Evolutionary conservation across 2,797 vertebrate genomes (phyloP), one percentile per base, ranked within the genome.

Genomic region (Sebastes matsubarae): DNA sequence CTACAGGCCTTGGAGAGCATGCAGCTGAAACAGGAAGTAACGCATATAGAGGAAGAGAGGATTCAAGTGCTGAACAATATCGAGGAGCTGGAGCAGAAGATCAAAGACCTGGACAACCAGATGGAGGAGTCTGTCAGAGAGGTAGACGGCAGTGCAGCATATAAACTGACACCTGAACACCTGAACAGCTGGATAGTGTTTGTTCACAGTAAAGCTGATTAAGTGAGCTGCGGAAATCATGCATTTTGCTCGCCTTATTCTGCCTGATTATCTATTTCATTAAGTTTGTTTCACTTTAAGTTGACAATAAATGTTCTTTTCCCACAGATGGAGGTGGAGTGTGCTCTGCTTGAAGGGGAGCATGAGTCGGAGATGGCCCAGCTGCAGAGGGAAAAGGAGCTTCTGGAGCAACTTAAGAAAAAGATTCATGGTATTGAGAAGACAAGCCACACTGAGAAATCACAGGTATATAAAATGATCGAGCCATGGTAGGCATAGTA

Each of bases 31-130:
- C 96, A 97, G 92, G 97, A 99, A 92, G 94, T 99, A 65, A 95
- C 93, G 12, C 96, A 91, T 0, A 96, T 99, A 82, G 98, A 99
- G 84, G 97, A 98, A 77, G 95, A 98, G 80, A 96, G 97, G 83
- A 96, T 99, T 79, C 93, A 96, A 75, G 97, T 97, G 68, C 89
- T 99, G 9, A 99, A 98, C 93, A 99, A 98, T 90, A 94, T 99
- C 2, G 98, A 99, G 68, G 98, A 99, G 89, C 94, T 99, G 87
- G 96, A 99, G 93, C 97, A 98, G 94, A 99, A 99, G 94, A 97
- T 99, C 95, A 98, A 98, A 94, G 98, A 99, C 85, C 92, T 99
- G 93, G 97, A 98, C 91, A 98, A 98, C 92, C 98, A 99, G 95
- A 97, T 99, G 97, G 97, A 98, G 83, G 98, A 99, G 90, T 99